These are phyloP conservation scores for Microchirus variegatus DNA, from an alignment of 2,797 vertebrate species.

Conservation along the genomic window DNA sequence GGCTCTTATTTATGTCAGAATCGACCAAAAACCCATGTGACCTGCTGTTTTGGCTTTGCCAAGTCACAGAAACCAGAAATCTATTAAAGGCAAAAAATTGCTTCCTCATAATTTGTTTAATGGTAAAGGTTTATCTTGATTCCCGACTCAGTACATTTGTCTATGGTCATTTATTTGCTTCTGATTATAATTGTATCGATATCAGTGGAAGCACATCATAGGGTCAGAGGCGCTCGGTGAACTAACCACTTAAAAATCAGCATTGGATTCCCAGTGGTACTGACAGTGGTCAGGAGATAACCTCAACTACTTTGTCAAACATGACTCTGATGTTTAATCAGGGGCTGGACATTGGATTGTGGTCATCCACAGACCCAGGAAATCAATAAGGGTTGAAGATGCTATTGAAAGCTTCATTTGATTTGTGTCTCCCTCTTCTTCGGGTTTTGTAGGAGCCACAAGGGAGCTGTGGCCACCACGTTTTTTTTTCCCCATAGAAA, in stretches of 20 bases:
- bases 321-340: slow-evolving; percentile 73
- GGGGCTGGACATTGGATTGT: slow-evolving; percentile 55
- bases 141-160: too few species aligned
- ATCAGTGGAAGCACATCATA: slow-evolving; percentile 12
- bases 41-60: slow-evolving; percentile 17
- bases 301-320: slow-evolving; percentile 57
- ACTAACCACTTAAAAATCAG: slow-evolving; percentile 47
- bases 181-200: slow-evolving; percentile 32
- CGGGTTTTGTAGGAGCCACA: slow-evolving; percentile 14
- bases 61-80: too few species aligned
- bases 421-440: slow-evolving; percentile 65
- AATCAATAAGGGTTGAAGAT: slow-evolving; percentile 78
- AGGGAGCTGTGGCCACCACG: slow-evolving; percentile 30
- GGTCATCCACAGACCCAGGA: slow-evolving; percentile 53
- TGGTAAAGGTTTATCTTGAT: too few species aligned
- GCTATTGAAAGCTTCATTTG: slow-evolving; percentile 73
- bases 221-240: slow-evolving; percentile 32
- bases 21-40: slow-evolving; percentile 5
- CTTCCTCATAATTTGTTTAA: too few species aligned
- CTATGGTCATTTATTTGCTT: not conserved
- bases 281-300: slow-evolving; percentile 48
- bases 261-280: slow-evolving; percentile 38
- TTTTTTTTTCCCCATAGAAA: slow-evolving; percentile 48
- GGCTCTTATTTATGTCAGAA: not conserved
- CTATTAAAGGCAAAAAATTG: too few species aligned